Evolutionary conservation across 2,888 invertebrate species (phyloP).

Genomic region (Agriopis leucophaearia): DNA sequence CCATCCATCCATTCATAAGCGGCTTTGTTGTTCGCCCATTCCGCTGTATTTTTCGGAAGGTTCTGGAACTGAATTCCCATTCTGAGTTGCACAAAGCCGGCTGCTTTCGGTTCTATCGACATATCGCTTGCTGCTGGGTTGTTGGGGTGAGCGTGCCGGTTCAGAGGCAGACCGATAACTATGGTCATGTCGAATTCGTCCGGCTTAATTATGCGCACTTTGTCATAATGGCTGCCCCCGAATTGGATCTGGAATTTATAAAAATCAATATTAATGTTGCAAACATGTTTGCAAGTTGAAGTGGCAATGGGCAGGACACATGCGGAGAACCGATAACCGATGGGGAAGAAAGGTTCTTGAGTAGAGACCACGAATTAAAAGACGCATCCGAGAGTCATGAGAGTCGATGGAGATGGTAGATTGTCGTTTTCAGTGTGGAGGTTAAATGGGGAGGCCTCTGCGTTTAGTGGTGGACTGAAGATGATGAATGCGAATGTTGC

Average conservation of each 20-base stretch:
- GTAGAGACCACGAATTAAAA: too few relatives aligned
- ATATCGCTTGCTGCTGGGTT: conserved; percentile 68
- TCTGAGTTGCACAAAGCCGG: conserved; percentile 78
- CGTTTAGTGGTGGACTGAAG: too few relatives aligned
- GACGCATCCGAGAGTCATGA: too few relatives aligned
- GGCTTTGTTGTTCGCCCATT: conserved; percentile 62
- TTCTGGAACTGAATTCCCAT: conserved; percentile 69
- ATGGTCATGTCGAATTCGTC: conserved; percentile 88
- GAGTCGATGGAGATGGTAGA: too few relatives aligned
- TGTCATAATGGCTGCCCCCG: conserved; percentile 87
- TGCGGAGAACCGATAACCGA: too few relatives aligned
- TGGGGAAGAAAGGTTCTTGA: too few relatives aligned
- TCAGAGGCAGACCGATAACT: conserved; percentile 81
- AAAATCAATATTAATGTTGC: too few relatives aligned
- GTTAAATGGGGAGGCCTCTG: too few relatives aligned
- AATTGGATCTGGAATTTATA: conserved; percentile 69
- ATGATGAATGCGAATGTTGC: too few relatives aligned
- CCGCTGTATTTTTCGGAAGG: conserved; percentile 54
- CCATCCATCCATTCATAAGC: conserved; percentile 74
- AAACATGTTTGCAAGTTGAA: too few relatives aligned
- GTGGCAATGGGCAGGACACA: too few relatives aligned
- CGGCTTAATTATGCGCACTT: conserved; percentile 84
- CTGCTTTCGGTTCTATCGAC: conserved; percentile 64
- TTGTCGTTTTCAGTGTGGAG: too few relatives aligned
- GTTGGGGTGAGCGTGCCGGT: conserved; percentile 51